These are phyloP conservation scores for Troides aeacus DNA, from an alignment of 2,888 invertebrate species.

Conservation along the genomic window DNA sequence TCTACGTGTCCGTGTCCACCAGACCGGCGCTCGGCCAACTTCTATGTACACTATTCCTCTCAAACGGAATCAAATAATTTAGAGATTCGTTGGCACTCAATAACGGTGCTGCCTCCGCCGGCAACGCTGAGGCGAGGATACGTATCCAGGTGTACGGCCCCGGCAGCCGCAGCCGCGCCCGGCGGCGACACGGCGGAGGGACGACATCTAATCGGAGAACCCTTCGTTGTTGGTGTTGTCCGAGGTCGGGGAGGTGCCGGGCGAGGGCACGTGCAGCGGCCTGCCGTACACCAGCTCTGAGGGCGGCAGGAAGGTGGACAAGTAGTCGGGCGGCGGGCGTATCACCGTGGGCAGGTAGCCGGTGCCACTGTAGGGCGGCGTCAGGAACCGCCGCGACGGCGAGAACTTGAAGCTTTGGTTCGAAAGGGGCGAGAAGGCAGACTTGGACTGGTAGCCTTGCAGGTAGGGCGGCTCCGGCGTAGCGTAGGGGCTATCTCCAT, in stretches of 20 bases:
- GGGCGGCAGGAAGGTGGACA: conserved; percentile 71
- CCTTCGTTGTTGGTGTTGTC: conserved; percentile 76
- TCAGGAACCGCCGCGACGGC: conserved; percentile 87
- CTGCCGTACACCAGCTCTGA: conserved; percentile 73
- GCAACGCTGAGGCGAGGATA: too few species aligned
- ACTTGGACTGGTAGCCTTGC: conserved; percentile 80
- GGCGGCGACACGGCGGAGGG: too few species aligned
- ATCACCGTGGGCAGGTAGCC: conserved; percentile 91
- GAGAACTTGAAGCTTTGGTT: conserved; percentile 82
- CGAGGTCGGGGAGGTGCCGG: conserved; percentile 74
- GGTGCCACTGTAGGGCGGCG: conserved; percentile 91
- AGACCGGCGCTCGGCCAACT: too few species aligned
- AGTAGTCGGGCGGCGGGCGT: conserved; percentile 73
- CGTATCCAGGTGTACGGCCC: too few species aligned
- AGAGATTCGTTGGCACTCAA: too few species aligned
- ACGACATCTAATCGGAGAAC: conserved; percentile 66
- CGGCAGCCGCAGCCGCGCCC: too few species aligned
- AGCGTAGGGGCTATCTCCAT: conserved; percentile 75
- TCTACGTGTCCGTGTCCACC: too few species aligned
- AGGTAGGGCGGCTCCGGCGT: conserved; percentile 71
- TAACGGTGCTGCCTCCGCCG: too few species aligned
- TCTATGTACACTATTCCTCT: too few species aligned
- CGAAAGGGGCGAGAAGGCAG: conserved; percentile 88
- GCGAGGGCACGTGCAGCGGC: conserved; percentile 67
- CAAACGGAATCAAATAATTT: too few species aligned